phyloP scores from a whole-genome alignment of 2,888 invertebrate genomes.

The Neoitamus cyanurus region DNA sequence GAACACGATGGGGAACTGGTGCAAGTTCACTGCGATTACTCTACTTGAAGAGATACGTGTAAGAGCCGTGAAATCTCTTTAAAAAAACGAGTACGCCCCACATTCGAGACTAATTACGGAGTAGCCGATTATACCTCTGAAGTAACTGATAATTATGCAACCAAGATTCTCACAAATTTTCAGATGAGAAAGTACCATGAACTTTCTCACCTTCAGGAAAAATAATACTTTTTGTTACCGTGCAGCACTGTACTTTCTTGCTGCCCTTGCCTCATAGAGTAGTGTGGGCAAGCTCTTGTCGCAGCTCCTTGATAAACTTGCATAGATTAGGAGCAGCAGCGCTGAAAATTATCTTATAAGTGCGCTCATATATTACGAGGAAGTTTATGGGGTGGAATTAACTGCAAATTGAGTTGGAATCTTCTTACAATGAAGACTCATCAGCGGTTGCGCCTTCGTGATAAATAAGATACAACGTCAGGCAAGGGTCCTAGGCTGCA shows the following conservation, averaged over 20 bases:
- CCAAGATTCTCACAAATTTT: background rate
- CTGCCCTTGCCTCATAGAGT: background rate
- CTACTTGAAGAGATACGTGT: background rate
- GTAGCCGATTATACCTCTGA: background rate
- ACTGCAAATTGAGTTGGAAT: background rate
- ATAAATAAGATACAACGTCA: background rate
- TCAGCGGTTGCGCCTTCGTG: background rate
- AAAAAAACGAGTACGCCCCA: background rate
- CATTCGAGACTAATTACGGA: background rate
- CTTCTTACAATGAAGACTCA: background rate
- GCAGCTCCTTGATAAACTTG: background rate
- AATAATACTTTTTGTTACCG: background rate
- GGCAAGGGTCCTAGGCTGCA: too few species aligned
- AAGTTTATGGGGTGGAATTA: background rate
- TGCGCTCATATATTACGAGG: background rate
- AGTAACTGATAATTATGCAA: background rate
- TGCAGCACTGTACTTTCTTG: background rate
- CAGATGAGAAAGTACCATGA: background rate
- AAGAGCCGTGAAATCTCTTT: background rate
- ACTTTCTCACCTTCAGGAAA: background rate
- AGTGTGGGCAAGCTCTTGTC: background rate
- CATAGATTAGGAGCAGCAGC: background rate
- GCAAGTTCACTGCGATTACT: background rate
- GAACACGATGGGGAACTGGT: background rate
- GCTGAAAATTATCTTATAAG: background rate